Base-by-base conservation (phyloP, 2,888 invertebrate species). In the Hipparchia sbordonii region DNA sequence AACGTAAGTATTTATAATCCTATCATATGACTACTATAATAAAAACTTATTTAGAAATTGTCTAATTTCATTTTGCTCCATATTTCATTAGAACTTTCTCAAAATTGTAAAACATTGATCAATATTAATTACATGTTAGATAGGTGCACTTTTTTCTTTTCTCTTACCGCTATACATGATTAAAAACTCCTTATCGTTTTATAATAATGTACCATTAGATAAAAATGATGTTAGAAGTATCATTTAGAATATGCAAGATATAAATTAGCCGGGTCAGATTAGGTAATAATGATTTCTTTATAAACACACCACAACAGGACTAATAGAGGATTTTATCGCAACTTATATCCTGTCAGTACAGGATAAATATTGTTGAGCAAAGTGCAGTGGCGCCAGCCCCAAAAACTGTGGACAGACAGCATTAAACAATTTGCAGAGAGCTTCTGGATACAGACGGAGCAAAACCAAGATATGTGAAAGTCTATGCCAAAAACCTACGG, bases 1-100 rank as follows among this genome's bases (percentile, higher is more conserved):
- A 56, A 72, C 72, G 76, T 77, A 77, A 76, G 76, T 74, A 54
- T 60, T 46, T 63, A 63, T 63, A 33, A 12, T 39, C 1, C 6
- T 2, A 45, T 39, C 10, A 45, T 33, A 69, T 56, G 48, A 12
- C 12, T 45, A 69, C 39, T n/a, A 8, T n/a, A 61, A 3, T 45
- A 6, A 45, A 45, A 6, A 2, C n/a, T 5, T 8, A 7, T 2
- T 46, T 7, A 3, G 1, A 7, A 12, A n/a, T n/a, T n/a, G n/a
- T 8, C 7, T 6, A 8, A 46, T 7, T n/a, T 46, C 6, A 46
- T 46, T 61, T 61, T 46, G 9, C 8, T 3, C 46, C 13, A 13
- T 3, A 13, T 13, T 46, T 62, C n/a, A n/a, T 46, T 2, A 46
- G 46, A n/a, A 62, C n/a, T n/a, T 45, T 46, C 45, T 46, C 59